phyloP scores from a whole-genome alignment of 2,888 invertebrate genomes.

The Drosophila anceps region DNA sequence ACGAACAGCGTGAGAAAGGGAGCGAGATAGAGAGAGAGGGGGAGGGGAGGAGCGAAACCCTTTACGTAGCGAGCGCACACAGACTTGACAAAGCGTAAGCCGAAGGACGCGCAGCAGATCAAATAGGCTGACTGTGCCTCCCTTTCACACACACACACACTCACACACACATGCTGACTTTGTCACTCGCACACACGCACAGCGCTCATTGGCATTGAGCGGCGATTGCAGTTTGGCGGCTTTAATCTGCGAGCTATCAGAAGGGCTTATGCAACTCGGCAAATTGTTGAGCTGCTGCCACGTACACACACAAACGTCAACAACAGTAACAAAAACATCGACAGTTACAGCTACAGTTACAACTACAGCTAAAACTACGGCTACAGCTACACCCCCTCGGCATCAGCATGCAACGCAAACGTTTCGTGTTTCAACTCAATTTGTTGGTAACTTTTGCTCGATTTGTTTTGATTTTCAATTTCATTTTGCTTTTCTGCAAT shows the following conservation, averaged over 20 bases:
- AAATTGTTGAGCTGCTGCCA: conserved; percentile 53
- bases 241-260: conserved; percentile 51
- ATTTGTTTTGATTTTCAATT: conserved; percentile 53
- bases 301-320: conserved; percentile 22
- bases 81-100: conserved; percentile 51
- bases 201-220: conserved; percentile 28
- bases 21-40: neutral
- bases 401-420: conserved; percentile 10
- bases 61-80: neutral
- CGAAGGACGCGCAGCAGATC: conserved; percentile 41
- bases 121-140: conserved; percentile 20
- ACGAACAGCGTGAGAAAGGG: neutral
- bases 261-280: conserved; percentile 56
- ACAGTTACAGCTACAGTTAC: neutral
- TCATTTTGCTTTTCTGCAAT: conserved; percentile 38
- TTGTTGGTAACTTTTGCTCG: conserved; percentile 56
- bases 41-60: neutral
- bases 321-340: conserved; percentile 4
- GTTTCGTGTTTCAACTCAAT: conserved; percentile 63
- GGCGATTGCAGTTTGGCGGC: conserved; percentile 59
- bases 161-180: neutral
- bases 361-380: too few species aligned
- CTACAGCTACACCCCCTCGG: neutral
- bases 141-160: neutral
- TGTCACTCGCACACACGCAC: conserved; percentile 14